Base-by-base conservation (phyloP, 2,113 vertebrate genomes). In the Cichladusa arquata region DNA sequence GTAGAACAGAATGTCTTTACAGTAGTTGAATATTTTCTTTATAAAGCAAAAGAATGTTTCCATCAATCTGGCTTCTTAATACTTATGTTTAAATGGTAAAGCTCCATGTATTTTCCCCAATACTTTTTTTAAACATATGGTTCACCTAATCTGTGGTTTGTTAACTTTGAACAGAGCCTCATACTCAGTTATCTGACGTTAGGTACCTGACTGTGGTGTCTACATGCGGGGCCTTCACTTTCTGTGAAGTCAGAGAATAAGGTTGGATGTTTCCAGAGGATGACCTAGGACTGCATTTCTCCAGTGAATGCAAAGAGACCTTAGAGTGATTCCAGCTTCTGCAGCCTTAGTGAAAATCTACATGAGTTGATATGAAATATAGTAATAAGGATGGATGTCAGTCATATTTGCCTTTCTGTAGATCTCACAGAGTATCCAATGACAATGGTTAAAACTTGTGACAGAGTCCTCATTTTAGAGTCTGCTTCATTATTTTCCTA, bases 181-280 rank as follows among this genome's bases (percentile, higher is more conserved):
- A 17, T 29, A 50, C 9, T 73, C 19, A 18, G 6, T 86, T 84
- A 48, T 48, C 15, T 87, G 36, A 73, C 29, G 6, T 45, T 44
- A 42, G 12, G 29, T 17, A n/a, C 9, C 44, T 72, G 33, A 42
- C 24, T 13, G 14, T 8, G 5, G 10, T 56, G 23, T 51, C n/a
- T 65, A 44, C 53, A 61, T 19, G 20, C 44, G 64, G 8, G 19
- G 12, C n/a, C 23, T 54, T 0, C 0, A 33, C 7, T 6, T 45
- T 20, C 31, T 44, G 11, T 71, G 56, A 81, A 77, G 42, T 42
- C 23, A 66, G 42, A 69, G n/a, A 79, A 76, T 26, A 64, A 24
- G 4, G 14, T 3, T 11, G 65, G 24, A 50, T 70, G 2, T 74
- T 66, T 81, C 25, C 20, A 70, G 64, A 62, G 31, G 28, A 45